Percentiles rank a stretch among this genome's conserved stretches.
Evolutionary conservation across 2,797 vertebrate genomes (phyloP).

Genomic region (Muscicapa comitata): DNA sequence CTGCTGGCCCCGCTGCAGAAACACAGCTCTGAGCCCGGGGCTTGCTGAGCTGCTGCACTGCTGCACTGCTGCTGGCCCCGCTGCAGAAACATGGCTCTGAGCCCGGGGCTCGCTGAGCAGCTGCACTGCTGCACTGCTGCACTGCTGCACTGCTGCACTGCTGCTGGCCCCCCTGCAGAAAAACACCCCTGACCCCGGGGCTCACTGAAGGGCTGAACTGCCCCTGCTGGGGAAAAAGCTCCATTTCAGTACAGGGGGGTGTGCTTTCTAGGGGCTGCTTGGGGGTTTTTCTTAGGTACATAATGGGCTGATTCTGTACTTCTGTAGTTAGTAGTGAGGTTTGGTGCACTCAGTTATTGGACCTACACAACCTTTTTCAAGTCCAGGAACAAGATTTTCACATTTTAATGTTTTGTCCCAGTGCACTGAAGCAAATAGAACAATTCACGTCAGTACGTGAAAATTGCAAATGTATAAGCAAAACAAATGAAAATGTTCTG

Average conservation of each 20-base stretch:
- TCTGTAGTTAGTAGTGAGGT: not conserved
- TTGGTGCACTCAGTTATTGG: not conserved
- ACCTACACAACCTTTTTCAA: not conserved
- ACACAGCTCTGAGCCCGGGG: too few species aligned
- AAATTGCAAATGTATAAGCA: not conserved
- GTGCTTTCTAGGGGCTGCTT: rapidly evolving
- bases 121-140: too few species aligned
- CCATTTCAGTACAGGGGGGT: not conserved
- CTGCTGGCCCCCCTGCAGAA: too few species aligned
- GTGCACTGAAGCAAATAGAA: not conserved
- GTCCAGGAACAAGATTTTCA: not conserved
- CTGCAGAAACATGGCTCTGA: too few species aligned
- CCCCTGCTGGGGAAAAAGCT: not conserved
- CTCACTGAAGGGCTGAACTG: not conserved
- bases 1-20: too few species aligned
- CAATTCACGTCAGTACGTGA: not conserved
- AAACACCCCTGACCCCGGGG: not conserved
- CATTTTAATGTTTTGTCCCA: not conserved
- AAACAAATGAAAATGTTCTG: not conserved
- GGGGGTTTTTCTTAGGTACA: not conserved
- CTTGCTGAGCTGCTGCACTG: too few species aligned
- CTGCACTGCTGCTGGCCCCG: too few species aligned
- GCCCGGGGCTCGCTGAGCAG: too few species aligned
- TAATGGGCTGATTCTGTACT: not conserved
- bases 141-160: too few species aligned